phyloP scores from a whole-genome alignment of 30 jellyfish, hydroid and myxozoan genomes.

The Nemopilema nomurai region DNA sequence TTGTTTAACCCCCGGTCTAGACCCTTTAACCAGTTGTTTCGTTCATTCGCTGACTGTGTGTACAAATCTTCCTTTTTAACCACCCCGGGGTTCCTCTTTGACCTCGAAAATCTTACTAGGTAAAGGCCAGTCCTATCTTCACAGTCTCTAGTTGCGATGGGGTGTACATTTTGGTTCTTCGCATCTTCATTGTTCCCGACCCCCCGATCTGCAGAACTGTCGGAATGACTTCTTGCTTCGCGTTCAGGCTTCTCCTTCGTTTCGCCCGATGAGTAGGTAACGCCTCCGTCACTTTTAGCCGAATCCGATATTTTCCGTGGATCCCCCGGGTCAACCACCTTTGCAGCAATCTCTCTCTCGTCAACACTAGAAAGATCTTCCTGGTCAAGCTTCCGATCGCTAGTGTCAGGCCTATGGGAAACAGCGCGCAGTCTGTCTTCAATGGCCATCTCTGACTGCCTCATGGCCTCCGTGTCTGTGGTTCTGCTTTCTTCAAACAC shows the following conservation, averaged over 20 bases:
- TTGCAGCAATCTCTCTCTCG: not conserved
- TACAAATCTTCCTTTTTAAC: not conserved
- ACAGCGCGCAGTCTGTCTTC: slow-evolving; percentile 44
- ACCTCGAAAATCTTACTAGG: not conserved
- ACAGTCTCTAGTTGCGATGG: not conserved
- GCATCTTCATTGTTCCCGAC: not conserved
- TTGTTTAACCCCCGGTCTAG: slow-evolving; percentile 33
- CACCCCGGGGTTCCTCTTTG: not conserved
- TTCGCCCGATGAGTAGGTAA: not conserved
- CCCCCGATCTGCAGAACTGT: not conserved
- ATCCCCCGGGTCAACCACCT: not conserved
- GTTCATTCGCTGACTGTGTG: not conserved
- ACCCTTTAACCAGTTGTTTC: slow-evolving; percentile 23
- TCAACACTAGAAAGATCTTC: not conserved
- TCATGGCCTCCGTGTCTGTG: slow-evolving; percentile 6
- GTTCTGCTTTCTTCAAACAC: not conserved
- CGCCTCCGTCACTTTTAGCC: not conserved
- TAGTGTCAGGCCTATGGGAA: not conserved
- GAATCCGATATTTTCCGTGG: not conserved
- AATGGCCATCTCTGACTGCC: slow-evolving; percentile 5
- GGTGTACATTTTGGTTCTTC: not conserved
- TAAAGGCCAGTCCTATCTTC: not conserved
- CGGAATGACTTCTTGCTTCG: not conserved
- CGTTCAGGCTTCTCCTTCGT: not conserved
- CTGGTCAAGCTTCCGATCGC: not conserved